Evolutionary conservation across 2,888 invertebrate genomes (phyloP).

Genomic region (Protophormia terraenovae): DNA sequence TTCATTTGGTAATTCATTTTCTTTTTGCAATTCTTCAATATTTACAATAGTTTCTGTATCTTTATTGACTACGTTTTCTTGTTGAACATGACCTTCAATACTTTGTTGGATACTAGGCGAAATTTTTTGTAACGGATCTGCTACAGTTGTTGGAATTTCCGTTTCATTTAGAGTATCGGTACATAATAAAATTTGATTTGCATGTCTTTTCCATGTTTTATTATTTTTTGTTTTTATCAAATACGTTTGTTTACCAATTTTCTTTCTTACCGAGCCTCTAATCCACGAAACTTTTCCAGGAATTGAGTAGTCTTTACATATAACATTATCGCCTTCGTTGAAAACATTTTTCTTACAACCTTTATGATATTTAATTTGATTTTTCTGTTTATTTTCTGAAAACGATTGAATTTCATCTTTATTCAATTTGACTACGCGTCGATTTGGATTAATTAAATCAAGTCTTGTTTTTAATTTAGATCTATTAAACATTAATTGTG

Average conservation of each 20-base stretch:
- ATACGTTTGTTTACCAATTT: constrained; percentile 33
- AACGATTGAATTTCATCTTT: background rate
- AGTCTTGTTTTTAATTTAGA: constrained; percentile 22
- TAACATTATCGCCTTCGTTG: constrained; percentile 29
- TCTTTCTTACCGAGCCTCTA: too few relatives aligned
- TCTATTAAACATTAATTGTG: constrained; percentile 15
- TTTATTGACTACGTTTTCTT: background rate
- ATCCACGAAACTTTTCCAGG: constrained; percentile 42
- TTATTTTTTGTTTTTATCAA: constrained; percentile 5
- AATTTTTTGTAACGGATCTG: background rate
- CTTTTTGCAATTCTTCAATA: background rate
- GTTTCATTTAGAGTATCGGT: background rate
- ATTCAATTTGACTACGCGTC: background rate
- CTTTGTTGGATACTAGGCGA: constrained; percentile 13
- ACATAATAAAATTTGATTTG: constrained; percentile 27
- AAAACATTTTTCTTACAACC: constrained; percentile 15
- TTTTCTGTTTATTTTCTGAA: constrained; percentile 35
- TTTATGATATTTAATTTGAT: constrained; percentile 31
- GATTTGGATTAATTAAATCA: constrained; percentile 39
- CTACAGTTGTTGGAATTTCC: constrained; percentile 22
- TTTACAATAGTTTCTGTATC: background rate
- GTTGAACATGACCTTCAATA: background rate
- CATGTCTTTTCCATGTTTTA: constrained; percentile 45
- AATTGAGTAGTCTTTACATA: constrained; percentile 38
- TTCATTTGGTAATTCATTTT: background rate